Evolutionary conservation across 23 tunicate genomes (phyloP).

Genomic region (Diplosoma virens): DNA sequence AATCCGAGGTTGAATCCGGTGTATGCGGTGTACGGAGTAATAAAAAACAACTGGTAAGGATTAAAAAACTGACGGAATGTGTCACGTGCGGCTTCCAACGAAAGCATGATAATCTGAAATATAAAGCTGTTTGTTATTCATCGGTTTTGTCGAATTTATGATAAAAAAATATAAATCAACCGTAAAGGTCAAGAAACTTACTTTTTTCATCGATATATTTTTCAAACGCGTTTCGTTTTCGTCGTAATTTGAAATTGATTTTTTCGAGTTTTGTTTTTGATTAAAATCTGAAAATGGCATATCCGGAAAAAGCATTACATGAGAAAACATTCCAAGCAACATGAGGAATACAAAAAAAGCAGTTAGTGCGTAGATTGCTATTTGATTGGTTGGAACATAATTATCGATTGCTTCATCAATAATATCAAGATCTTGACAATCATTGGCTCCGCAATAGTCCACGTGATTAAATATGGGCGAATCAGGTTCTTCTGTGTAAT

Average conservation of each 20-base stretch:
- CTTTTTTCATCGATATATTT: not conserved
- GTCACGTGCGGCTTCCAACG: not conserved
- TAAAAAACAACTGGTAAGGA: not conserved
- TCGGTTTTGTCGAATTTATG: too few species aligned
- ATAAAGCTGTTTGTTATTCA: too few species aligned
- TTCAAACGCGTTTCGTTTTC: not conserved
- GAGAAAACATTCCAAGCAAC: conserved; percentile 6
- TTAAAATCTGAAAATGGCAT: not conserved
- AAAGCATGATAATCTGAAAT: not conserved
- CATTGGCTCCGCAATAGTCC: conserved; percentile 33
- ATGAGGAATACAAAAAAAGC: conserved; percentile 11
- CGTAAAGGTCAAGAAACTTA: not conserved
- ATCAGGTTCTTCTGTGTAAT: too few species aligned
- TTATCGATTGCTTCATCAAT: not conserved
- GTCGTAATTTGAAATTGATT: not conserved
- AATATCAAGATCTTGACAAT: conserved; percentile 27
- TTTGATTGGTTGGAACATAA: conserved; percentile 31
- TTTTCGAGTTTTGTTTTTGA: not conserved
- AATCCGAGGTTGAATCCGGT: conserved; percentile 33
- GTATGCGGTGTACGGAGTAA: conserved; percentile 21
- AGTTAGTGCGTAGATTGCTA: conserved; percentile 20
- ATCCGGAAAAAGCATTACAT: not conserved
- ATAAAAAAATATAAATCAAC: too few species aligned
- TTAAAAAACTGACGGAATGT: not conserved
- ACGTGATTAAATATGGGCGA: not conserved